These are phyloP conservation scores for Ganaspis sp. DNA, from an alignment of 1,140 invertebrate species.

Conservation along the genomic window DNA sequence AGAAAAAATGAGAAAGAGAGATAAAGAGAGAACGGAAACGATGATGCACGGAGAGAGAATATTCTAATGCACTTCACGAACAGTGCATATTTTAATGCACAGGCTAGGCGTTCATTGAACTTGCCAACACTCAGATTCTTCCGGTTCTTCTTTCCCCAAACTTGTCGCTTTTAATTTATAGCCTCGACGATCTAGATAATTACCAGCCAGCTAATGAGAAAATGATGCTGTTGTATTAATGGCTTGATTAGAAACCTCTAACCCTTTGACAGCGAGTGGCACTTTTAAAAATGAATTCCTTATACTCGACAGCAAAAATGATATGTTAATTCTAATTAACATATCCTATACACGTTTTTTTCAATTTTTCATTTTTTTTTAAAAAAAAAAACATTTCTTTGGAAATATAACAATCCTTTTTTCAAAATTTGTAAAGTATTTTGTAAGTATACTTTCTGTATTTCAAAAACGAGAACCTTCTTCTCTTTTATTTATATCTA, in stretches of 20 bases:
- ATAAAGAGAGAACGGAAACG: slow-evolving; percentile 26
- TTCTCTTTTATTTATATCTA: too few species aligned
- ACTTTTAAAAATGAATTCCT: slow-evolving; percentile 37
- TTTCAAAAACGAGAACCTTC: too few species aligned
- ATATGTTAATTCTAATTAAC: background rate
- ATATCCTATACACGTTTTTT: background rate
- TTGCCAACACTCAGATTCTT: slow-evolving; percentile 54
- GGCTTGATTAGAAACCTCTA: slow-evolving; percentile 44
- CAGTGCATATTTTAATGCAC: slow-evolving; percentile 71
- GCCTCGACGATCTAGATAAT: background rate
- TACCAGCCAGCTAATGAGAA: background rate
- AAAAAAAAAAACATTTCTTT: too few species aligned
- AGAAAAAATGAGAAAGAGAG: slow-evolving; percentile 32
- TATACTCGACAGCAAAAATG: too few species aligned
- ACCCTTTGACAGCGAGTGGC: slow-evolving; percentile 35
- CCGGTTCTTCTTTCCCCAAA: slow-evolving; percentile 49
- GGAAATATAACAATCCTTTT: too few species aligned
- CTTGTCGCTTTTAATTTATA: slow-evolving; percentile 40
- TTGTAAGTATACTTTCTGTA: too few species aligned
- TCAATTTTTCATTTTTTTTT: too few species aligned
- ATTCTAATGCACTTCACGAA: slow-evolving; percentile 70
- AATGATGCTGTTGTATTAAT: slow-evolving; percentile 49
- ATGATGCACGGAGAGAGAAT: slow-evolving; percentile 59
- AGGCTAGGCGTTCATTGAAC: slow-evolving; percentile 70
- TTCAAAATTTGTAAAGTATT: too few species aligned